Base-by-base conservation (phyloP, 1,140 invertebrate species). In the Magallana gigas region DNA sequence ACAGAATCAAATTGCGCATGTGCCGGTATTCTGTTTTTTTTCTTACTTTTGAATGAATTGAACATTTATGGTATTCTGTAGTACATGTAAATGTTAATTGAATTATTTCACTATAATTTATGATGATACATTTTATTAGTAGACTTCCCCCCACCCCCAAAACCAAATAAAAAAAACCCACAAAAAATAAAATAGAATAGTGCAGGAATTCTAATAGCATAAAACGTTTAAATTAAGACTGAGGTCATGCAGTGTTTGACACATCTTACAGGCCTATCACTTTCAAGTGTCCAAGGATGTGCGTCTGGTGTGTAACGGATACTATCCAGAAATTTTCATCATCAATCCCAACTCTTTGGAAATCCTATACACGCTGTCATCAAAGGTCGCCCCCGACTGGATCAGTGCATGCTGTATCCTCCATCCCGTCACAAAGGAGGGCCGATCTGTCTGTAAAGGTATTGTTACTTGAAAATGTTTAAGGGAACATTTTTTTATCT, bases 351-450 rank as follows among this genome's bases (percentile, higher is more conserved):
- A 98, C 91, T 99, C 98, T 90, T 95, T 99, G 89, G 98, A 99
- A 95, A 96, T 99, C 23, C 94, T 99, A 2, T 99, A 98, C 94
- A 97, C 96, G 12, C 95, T 99, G n/a, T 97, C 97, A 90, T 99
- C 98, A 0, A 97, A 98, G 94, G 97, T 99, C 60, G 98, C 98
- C 94, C 98, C 99, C 0, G 99, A 99, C 93, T 99, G 99, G 99
- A 98, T 99, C 90, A 98, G 97, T 93, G 98, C 99, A 83, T 96
- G 99, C 84, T 98, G 99, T 95, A 97, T 98, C 83, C 95, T 99
- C 29, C 96, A 97, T 88, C 98, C 98, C 87, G 97, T 95, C 14
- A 95, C 94, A 60, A 92, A 94, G 92, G 93, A 94, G 12, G 68
- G 68, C 18, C 6, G 23, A 11, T 76, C 68, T 90, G 95, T 76